Base-by-base conservation (phyloP, 2,797 vertebrate species). In the Cyclura pinguis region DNA sequence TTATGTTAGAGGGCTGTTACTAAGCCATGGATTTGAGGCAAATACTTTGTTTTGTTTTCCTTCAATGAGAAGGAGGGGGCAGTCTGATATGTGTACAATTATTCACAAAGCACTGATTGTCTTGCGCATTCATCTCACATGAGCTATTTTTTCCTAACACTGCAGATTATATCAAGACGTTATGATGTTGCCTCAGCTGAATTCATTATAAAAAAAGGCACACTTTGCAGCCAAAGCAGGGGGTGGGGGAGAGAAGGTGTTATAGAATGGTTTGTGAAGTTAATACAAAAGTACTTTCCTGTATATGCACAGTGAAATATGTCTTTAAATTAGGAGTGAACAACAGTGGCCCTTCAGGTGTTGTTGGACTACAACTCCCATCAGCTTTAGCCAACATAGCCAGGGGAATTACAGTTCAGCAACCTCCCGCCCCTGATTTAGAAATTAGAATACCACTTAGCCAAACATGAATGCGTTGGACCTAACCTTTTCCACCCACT, bases 11-110 rank as follows among this genome's bases (percentile, higher is more conserved):
- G 12, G 24, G 38, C 52, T 62, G 69, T 42, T 59, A 47, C 74
- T 38, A 35, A 0, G 80, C 86, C 88, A n/a, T 80, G 24, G 91
- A 88, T 92, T 77, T 72, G 38, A 77, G 42, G 73, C 81, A 62
- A 77, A 92, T 13, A 78, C 13, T 74, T 57, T 62, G 57, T 78
- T 78, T 90, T 27, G 52, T 86, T 82, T 80, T 92, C 94, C 67
- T 90, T 91, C 88, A 32, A 3, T 18, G 16, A 57, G 83, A 1
- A 3, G n/a, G 55, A 84, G 72, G 73, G 57, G 81, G 20, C 32
- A 59, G 72, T 50, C 27, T 16, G 87, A 50, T 0, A 7, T 69
- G 87, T 6, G 18, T 78, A 64, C 4, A 82, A 77, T 5, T 38
- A 81, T 74, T 10, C 20, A 90, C n/a, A 74, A 82, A 32, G 59